phyloP scores from a whole-genome alignment of 1,140 invertebrate species.

The Oryctes rhinoceros region DNA sequence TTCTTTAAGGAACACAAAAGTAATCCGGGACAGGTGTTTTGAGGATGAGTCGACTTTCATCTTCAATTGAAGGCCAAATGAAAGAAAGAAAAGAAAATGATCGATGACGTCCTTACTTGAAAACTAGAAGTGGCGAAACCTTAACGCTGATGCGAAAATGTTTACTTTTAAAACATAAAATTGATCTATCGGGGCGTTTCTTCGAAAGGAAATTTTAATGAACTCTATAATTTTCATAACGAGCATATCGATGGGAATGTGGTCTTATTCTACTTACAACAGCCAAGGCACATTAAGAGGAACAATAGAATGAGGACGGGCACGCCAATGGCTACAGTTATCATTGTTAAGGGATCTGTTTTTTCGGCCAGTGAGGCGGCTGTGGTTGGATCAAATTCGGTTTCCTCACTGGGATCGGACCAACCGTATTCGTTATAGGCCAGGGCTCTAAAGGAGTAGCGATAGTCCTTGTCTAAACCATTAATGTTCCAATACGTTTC shows the following conservation, averaged over 20 bases:
- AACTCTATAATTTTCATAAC: neutral
- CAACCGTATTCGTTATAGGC: slow-evolving; percentile 86
- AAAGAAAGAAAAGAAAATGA: neutral
- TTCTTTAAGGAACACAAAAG: neutral
- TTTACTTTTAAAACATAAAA: no score
- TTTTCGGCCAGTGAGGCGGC: slow-evolving; percentile 68
- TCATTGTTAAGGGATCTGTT: slow-evolving; percentile 64
- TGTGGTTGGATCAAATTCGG: slow-evolving; percentile 64
- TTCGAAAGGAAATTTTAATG: no score
- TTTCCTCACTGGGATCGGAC: slow-evolving; percentile 71
- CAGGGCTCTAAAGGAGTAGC: slow-evolving; percentile 76
- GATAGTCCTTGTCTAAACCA: slow-evolving; percentile 69
- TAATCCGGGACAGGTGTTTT: no score
- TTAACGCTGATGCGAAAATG: no score
- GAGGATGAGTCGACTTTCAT: no score
- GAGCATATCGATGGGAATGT: neutral
- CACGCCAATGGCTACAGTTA: slow-evolving; percentile 69
- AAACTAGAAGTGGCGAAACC: no score
- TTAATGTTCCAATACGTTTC: slow-evolving; percentile 82
- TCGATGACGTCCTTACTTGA: no score
- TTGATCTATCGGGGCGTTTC: no score
- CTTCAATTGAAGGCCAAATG: neutral
- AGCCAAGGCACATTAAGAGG: slow-evolving; percentile 61
- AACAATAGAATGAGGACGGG: slow-evolving; percentile 62
- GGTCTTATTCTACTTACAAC: slow-evolving; percentile 52